Evolutionary conservation across 1,140 invertebrate genomes (phyloP).

Genomic region (Drosophila chauvacae): DNA sequence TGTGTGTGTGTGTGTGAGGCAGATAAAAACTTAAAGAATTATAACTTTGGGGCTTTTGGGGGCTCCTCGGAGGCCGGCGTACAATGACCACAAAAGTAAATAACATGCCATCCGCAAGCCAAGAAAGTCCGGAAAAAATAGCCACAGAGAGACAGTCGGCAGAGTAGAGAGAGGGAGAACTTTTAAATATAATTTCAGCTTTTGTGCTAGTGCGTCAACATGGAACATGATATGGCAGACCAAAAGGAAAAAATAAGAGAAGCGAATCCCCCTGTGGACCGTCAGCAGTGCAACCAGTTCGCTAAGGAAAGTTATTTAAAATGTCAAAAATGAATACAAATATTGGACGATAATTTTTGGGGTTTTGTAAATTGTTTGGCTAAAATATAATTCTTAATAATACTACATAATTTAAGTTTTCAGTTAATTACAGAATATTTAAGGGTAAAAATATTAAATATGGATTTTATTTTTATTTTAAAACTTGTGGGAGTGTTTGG

Average conservation of each 20-base stretch:
- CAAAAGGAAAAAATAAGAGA: conserved; percentile 15
- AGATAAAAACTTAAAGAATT: conserved; percentile 83
- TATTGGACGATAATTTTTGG: too few species aligned
- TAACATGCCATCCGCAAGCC: conserved; percentile 59
- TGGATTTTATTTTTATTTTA: neutral
- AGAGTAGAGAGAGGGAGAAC: conserved; percentile 23
- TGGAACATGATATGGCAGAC: conserved; percentile 76
- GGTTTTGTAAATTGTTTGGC: too few species aligned
- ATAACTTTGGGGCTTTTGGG: conserved; percentile 79
- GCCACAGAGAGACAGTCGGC: conserved; percentile 7
- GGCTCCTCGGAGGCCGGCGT: conserved; percentile 38
- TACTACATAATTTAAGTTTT: neutral
- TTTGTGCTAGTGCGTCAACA: conserved; percentile 81
- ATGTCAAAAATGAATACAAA: too few species aligned
- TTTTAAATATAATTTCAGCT: conserved; percentile 81
- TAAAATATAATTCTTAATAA: neutral
- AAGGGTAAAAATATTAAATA: neutral
- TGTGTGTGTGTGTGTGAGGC: conserved; percentile 36
- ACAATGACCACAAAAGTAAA: conserved; percentile 82
- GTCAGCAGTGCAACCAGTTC: conserved; percentile 7
- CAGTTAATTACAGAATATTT: neutral
- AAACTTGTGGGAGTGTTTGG: neutral
- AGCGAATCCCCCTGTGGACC: conserved; percentile 55
- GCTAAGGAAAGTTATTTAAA: neutral
- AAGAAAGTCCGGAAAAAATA: conserved; percentile 23